Base-by-base conservation (phyloP, 2,888 invertebrate species). In the Caenorhabditis zanzibari region DNA sequence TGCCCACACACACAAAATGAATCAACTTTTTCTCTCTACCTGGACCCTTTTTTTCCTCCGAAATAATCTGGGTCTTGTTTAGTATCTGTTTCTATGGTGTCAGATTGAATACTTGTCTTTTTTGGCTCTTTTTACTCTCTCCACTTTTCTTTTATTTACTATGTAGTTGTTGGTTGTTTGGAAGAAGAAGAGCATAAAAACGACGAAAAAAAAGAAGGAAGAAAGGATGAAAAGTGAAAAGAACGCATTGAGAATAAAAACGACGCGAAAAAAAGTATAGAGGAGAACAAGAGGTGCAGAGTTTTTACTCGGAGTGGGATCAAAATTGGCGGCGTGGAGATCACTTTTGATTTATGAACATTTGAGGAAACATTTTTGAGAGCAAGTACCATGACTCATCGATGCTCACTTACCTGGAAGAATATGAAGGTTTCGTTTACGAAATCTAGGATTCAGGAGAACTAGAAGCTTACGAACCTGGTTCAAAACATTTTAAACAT, bases 261-360 rank as follows among this genome's bases (percentile, higher is more conserved):
- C 41, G n/a, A 38, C 38, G 10, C 44, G 28, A 28, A 49, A 54
- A 64, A 35, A 47, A 79, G 64, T 38, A 22, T 54, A 59, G 24
- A 61, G 10, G 28, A 32, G 72, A 49, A 6, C 16, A 49, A 66
- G 72, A 73, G 56, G 58, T 35, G 49, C 44, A 63, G 72, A 24
- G 47, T 47, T 14, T 64, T 26, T 28, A 16, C 63, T 44, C 19
- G 38, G 44, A 68, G 63, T 58, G 63, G 77, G 77, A 77, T 69
- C 69, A 77, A 77, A 69, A 71, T 56, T 77, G 64, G 56, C 47
- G 28, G 75, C 26, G 56, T 41, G 54, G 38, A 66, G 76, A 77
- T 77, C 77, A 77, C 61, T 77, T 77, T 77, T 77, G 77, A 77
- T 77, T 77, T 77, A 77, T 77, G 71, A 77, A 63, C 75, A 75